Evolutionary conservation across 2,888 invertebrate species (phyloP), one percentile per base, ranked within the genome.

Genomic region (Craniophora ligustri): DNA sequence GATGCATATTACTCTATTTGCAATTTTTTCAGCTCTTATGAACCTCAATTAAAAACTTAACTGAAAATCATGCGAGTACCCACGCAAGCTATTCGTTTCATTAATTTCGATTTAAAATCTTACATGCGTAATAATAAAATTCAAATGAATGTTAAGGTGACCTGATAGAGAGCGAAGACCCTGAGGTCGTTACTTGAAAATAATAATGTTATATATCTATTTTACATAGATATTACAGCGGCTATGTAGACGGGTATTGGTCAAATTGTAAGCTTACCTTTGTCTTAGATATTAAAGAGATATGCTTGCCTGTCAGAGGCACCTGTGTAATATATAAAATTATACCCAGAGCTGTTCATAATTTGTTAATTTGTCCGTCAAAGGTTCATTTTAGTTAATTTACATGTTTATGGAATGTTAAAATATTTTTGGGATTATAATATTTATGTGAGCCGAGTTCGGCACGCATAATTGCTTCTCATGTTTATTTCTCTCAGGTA

Each of bases 111-210:
- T 60, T 38, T 61, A 67, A 30, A 67, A 21, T 36, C 40, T n/a
- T 47, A 49, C 16, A 49, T 67, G 34, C 10, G 26, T 41, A 61
- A 67, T 45, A 51, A 66, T 66, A 59, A 58, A 59, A 47, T 45
- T n/a, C 30, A 59, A 34, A 28, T 38, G 26, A 71, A 49, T 19
- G 32, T 44, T 30, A 67, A 66, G 67, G 67, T 53, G 67, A 71
- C 67, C 72, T 26, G 23, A 53, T 28, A 47, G 46, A 53, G 54
- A 49, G 30, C 49, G 66, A 45, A 45, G 32, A 44, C 38, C 48
- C 19, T 39, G 53, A 21, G 47, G 44, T 67, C 53, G 47, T 46
- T 44, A 42, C 38, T n/a, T n/a, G n/a, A n/a, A n/a, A n/a, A n/a
- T n/a, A n/a, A 39, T 32, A 8, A 11, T 34, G 32, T 50, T 28